Conservation (phyloP, 2,113 vertebrate species). For the Hepsetus odoe region DNA sequence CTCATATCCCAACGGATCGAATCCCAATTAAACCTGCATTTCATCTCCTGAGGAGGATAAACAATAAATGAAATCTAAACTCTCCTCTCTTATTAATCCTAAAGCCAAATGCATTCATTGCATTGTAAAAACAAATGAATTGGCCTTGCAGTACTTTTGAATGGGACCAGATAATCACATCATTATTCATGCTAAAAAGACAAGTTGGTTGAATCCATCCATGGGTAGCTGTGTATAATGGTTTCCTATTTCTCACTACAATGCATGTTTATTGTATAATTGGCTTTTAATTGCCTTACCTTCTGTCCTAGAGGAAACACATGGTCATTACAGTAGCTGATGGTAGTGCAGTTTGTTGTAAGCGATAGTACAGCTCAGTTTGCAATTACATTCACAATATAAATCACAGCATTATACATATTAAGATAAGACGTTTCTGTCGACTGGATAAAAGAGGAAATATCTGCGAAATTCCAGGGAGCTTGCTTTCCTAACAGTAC, state of each 20-base stretch:
- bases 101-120: too few species aligned
- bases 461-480: too few species aligned
- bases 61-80: too few species aligned
- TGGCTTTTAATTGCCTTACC: background rate
- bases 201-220: background rate
- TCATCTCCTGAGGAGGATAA: too few species aligned
- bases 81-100: too few species aligned
- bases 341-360: background rate
- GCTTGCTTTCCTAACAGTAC: too few species aligned
- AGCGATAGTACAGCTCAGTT: background rate
- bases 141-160: too few species aligned
- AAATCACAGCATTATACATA: background rate
- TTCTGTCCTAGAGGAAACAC: constrained; percentile 5
- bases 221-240: background rate
- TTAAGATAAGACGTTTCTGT: too few species aligned
- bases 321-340: background rate
- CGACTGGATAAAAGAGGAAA: too few species aligned
- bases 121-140: too few species aligned
- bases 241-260: background rate
- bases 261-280: background rate
- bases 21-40: too few species aligned
- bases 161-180: background rate
- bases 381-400: background rate
- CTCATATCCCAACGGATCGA: too few species aligned
- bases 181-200: background rate